These are phyloP conservation scores for Pyrrhia umbra DNA, from an alignment of 2,888 invertebrate species.

Conservation along the genomic window DNA sequence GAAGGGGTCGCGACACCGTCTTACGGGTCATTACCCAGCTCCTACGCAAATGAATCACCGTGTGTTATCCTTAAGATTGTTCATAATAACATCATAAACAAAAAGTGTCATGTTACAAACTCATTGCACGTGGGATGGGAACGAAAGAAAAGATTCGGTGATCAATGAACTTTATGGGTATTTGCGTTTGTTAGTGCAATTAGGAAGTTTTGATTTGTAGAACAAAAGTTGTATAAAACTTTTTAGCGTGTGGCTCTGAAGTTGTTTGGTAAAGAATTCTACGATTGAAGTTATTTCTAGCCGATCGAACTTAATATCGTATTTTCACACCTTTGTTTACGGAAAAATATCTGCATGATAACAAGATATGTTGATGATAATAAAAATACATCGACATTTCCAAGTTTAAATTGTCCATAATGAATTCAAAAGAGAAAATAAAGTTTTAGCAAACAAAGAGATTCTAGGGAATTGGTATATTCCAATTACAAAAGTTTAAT, in stretches of 20 bases:
- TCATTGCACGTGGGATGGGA: slow-evolving; percentile 65
- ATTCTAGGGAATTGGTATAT: not conserved
- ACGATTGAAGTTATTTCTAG: slow-evolving; percentile 2
- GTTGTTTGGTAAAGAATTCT: slow-evolving; percentile 4
- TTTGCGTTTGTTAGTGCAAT: slow-evolving; percentile 25
- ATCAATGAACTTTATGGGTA: slow-evolving; percentile 55
- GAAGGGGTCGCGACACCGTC: slow-evolving; percentile 46
- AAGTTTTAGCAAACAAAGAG: not conserved
- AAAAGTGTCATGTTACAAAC: slow-evolving; percentile 58
- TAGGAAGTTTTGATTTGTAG: slow-evolving; percentile 25
- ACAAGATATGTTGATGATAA: not conserved
- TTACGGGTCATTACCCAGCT: slow-evolving; percentile 65
- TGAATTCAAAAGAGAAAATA: not conserved
- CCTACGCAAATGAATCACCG: slow-evolving; percentile 75
- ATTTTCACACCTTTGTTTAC: too few species aligned
- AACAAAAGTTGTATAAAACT: slow-evolving; percentile 14
- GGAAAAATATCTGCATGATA: not conserved
- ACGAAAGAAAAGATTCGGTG: slow-evolving; percentile 47
- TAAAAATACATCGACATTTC: not conserved
- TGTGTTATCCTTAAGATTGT: slow-evolving; percentile 64
- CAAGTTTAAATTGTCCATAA: slow-evolving; percentile 13
- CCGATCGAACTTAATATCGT: too few species aligned
- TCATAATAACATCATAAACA: slow-evolving; percentile 66
- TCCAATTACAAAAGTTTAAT: slow-evolving; percentile 10
- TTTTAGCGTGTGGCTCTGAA: slow-evolving; percentile 15